Percentiles rank a stretch among this genome's conserved stretches.
phyloP scores from a whole-genome alignment of 2,888 invertebrate genomes.

The Sceliomorpha sp. region DNA sequence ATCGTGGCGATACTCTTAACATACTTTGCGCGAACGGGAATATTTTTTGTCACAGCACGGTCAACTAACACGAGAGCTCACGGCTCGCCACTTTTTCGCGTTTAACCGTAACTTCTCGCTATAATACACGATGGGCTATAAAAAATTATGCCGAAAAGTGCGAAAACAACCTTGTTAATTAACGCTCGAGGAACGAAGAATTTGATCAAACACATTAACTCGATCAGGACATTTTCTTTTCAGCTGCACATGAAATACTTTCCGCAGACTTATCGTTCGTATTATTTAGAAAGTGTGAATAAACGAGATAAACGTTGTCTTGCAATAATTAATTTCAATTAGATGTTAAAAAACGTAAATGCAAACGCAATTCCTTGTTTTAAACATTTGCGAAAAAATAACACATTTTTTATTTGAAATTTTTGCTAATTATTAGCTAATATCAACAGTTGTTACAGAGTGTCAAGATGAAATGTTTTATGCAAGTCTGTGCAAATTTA shows the following conservation, averaged over 20 bases:
- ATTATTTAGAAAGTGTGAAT: not conserved
- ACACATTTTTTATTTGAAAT: too few relatives aligned
- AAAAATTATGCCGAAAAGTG: constrained; percentile 25
- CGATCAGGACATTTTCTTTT: not conserved
- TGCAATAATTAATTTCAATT: not conserved
- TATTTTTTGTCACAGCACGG: constrained; percentile 13
- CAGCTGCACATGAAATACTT: constrained; percentile 1
- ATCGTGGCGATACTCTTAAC: constrained; percentile 15
- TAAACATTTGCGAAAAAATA: too few relatives aligned
- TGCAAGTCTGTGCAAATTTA: too few relatives aligned
- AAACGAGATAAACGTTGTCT: too few relatives aligned
- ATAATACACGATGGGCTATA: constrained; percentile 16
- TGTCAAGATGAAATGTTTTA: too few relatives aligned
- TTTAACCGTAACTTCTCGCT: constrained; percentile 14
- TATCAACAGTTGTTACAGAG: too few relatives aligned
- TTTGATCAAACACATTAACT: constrained; percentile 12
- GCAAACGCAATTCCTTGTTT: too few relatives aligned
- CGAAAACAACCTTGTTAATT: constrained; percentile 26
- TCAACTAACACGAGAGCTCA: constrained; percentile 20
- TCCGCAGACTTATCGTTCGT: constrained; percentile 4
- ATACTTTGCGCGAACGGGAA: constrained; percentile 2
- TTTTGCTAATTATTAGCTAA: too few relatives aligned
- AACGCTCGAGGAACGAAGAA: constrained; percentile 22
- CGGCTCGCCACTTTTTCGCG: constrained; percentile 7
- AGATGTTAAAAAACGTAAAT: not conserved